Conservation (phyloP, 2,888 invertebrate genomes). For the Liposcelis brunnea region DNA sequence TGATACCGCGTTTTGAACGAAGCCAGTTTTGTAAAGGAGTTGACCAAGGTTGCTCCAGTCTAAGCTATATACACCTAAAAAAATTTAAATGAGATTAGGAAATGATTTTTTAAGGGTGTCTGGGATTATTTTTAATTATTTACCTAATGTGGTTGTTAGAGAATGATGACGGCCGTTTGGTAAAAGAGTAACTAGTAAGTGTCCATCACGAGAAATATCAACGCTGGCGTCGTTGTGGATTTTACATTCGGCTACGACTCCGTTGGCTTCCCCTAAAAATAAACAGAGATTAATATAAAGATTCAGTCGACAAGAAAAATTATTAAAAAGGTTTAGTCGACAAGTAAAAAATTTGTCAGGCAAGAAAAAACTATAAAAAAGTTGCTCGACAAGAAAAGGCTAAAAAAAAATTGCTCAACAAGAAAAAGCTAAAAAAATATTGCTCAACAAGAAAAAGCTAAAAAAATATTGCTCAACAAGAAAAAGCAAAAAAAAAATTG, state of each 20-base stretch:
- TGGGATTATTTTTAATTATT: too few relatives aligned
- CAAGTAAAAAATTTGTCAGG: background rate
- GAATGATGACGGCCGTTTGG: constrained; percentile 51
- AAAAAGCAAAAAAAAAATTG: too few relatives aligned
- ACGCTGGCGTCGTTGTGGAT: constrained; percentile 79
- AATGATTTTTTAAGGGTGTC: too few relatives aligned
- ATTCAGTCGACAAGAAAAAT: background rate
- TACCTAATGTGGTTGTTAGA: constrained; percentile 54
- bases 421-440: too few relatives aligned
- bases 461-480: too few relatives aligned
- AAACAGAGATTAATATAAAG: constrained; percentile 6
- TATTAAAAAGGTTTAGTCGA: background rate
- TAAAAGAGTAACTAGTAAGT: constrained; percentile 54
- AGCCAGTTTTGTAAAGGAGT: constrained; percentile 56
- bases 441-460: too few relatives aligned
- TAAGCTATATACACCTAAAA: constrained; percentile 57
- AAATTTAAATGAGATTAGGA: constrained; percentile 3
- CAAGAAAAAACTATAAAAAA: too few relatives aligned
- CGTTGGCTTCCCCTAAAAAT: constrained; percentile 45
- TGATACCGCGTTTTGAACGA: constrained; percentile 66
- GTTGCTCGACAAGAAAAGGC: too few relatives aligned
- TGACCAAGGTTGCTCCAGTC: constrained; percentile 56
- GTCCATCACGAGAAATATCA: constrained; percentile 64
- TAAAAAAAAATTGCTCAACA: too few relatives aligned
- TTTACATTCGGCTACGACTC: constrained; percentile 63